A percentile compares a stretch with the other conserved stretches of the same genome.
Conservation (phyloP, 2,797 vertebrate species). For the Cirrhinus mrigala region DNA sequence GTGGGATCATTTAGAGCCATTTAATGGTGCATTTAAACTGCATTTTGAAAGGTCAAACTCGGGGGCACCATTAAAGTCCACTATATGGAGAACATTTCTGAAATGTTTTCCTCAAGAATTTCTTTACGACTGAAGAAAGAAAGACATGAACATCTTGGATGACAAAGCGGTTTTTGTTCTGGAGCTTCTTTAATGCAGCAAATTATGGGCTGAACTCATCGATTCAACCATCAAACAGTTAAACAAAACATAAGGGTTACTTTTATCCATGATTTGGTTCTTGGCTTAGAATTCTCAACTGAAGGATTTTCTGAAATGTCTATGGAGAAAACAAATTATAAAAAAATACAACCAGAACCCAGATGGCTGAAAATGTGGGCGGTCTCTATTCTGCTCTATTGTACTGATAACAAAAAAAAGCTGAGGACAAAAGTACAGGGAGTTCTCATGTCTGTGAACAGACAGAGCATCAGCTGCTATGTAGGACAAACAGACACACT, state of each 20-base stretch:
- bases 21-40: too few species aligned
- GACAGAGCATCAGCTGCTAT: neutral
- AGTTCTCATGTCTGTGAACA: slow-evolving; percentile 15
- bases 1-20: too few species aligned
- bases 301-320: neutral
- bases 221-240: neutral
- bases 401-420: neutral
- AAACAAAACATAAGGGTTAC: neutral
- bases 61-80: too few species aligned
- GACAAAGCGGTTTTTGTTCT: too few species aligned
- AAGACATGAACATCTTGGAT: too few species aligned
- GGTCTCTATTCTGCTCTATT: neutral
- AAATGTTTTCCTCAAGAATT: too few species aligned
- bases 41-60: too few species aligned
- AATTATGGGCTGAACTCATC: neutral
- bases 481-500: slow-evolving; percentile 6
- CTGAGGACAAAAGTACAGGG: slow-evolving; percentile 3
- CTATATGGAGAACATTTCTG: too few species aligned
- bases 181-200: neutral
- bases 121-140: too few species aligned
- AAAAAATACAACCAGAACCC: neutral
- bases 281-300: neutral
- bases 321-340: neutral
- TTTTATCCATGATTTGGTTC: neutral
- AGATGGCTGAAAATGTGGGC: neutral